Percentiles rank a stretch among this genome's conserved stretches.
phyloP scores from a whole-genome alignment of 2,113 vertebrate species.

The Herpetotheres cachinnans region DNA sequence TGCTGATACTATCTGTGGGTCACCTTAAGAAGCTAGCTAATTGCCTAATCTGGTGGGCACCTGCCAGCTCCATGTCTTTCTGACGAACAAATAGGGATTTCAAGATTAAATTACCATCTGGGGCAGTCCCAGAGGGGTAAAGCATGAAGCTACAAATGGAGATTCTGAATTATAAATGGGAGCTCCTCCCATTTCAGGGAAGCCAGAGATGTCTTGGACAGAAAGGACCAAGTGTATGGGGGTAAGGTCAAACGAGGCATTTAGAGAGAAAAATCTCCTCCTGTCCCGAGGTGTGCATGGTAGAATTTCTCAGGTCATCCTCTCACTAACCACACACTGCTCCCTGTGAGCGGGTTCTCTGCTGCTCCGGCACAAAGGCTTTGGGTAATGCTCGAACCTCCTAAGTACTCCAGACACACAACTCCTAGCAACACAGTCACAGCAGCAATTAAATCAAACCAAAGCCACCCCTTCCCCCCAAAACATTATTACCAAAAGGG shows the following conservation, averaged over 20 bases:
- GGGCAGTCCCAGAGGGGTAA: not conserved
- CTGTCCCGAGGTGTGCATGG: not conserved
- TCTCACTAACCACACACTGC: not conserved
- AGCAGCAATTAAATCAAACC: constrained; percentile 5
- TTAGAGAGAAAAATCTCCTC: not conserved
- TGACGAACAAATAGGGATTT: constrained; percentile 1
- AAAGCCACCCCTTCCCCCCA: constrained; percentile 4
- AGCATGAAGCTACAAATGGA: not conserved
- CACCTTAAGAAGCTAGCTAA: not conserved
- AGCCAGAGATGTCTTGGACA: not conserved
- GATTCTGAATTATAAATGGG: not conserved
- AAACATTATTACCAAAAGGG: not conserved
- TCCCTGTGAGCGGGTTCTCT: not conserved
- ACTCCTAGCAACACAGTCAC: not conserved
- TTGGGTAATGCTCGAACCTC: not conserved
- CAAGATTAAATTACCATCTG: not conserved
- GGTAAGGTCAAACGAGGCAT: not conserved
- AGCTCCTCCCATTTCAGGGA: not conserved
- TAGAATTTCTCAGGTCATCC: not conserved
- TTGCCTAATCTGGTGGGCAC: not conserved
- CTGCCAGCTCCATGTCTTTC: not conserved
- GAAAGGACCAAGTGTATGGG: not conserved
- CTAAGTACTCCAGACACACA: not conserved
- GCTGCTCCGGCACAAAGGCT: not conserved
- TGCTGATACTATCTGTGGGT: not conserved